Base-by-base conservation (phyloP, 2,113 vertebrate genomes). In the Amphilophus citrinellus region DNA sequence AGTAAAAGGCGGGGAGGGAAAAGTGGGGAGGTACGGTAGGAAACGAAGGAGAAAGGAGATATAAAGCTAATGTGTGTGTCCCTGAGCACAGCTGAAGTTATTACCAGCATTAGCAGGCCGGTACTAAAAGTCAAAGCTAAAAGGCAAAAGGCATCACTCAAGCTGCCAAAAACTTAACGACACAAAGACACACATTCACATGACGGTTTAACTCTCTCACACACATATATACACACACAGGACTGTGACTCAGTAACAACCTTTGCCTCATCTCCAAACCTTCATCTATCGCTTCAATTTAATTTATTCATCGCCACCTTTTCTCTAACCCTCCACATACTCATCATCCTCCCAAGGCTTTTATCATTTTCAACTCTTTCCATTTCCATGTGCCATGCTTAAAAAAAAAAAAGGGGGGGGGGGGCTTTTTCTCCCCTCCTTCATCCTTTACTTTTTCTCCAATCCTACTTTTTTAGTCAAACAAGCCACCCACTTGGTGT, bases 81-180 rank as follows among this genome's bases (percentile, higher is more conserved):
- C 68, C 59, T 47, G 37, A 50, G 82, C 17, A 10, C 62, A 57
- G 39, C 15, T 61, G 56, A 87, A 77, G 87, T 90, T 86, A 89
- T 87, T 76, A 77, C 61, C 22, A 39, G 73, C 56, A 87, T 88
- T 86, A 87, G 76, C 39, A 71, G 73, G 57, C 24, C 79, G 66
- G 77, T 79, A 78, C 77, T 76, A 59, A 85, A 77, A 27, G 35
- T 10, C 35, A 14, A 47, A 50, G 53, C 71, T 83, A n/a, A n/a
- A n/a, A n/a, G n/a, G n/a, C n/a, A 22, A 84, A 82, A 91, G 58
- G 58, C 91, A 85, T 87, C 82, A 62, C 59, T 90, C 87, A 87
- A 53, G 44, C 32, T 60, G 84, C 84, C 79, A 76, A 42, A 83
- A 77, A 77, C 50, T 8, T 20, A 37, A 78, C 20, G 44, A 47